Percentiles rank a stretch among this genome's conserved stretches.
phyloP scores from a whole-genome alignment of 2,888 invertebrate species.

The Eulithis testata region DNA sequence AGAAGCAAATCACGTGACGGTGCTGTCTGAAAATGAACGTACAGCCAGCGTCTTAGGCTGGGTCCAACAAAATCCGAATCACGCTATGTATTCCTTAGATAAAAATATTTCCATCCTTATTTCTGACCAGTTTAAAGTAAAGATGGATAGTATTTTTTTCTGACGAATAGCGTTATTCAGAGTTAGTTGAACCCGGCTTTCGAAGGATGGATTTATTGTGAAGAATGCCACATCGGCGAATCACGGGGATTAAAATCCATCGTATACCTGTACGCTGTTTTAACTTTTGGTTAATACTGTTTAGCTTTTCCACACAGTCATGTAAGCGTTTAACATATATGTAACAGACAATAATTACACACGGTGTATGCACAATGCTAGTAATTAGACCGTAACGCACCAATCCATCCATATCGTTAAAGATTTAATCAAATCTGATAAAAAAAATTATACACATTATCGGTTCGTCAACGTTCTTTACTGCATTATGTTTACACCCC shows the following conservation, averaged over 20 bases:
- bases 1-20: too few species aligned
- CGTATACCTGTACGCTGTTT: conserved; percentile 2
- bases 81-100: too few species aligned
- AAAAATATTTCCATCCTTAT: too few species aligned
- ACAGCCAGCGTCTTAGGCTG: too few species aligned
- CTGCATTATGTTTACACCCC: conserved; percentile 11
- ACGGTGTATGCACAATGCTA: conserved; percentile 28
- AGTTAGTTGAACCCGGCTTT: too few species aligned
- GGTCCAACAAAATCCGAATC: too few species aligned
- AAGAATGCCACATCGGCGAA: too few species aligned
- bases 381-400: conserved; percentile 25
- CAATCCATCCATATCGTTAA: conserved; percentile 12
- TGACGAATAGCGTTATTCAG: too few species aligned
- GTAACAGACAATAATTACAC: conserved; percentile 16
- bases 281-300: conserved; percentile 5
- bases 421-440: conserved; percentile 12
- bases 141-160: too few species aligned
- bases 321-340: conserved; percentile 15
- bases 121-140: too few species aligned
- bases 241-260: conserved; percentile 1
- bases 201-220: too few species aligned
- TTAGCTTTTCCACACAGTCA: conserved; percentile 21
- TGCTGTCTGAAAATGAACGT: too few species aligned
- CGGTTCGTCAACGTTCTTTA: conserved; percentile 10
- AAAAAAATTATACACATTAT: conserved; percentile 19